Conservation (phyloP, 2,113 vertebrate genomes). For the Ochotona curzoniae region DNA sequence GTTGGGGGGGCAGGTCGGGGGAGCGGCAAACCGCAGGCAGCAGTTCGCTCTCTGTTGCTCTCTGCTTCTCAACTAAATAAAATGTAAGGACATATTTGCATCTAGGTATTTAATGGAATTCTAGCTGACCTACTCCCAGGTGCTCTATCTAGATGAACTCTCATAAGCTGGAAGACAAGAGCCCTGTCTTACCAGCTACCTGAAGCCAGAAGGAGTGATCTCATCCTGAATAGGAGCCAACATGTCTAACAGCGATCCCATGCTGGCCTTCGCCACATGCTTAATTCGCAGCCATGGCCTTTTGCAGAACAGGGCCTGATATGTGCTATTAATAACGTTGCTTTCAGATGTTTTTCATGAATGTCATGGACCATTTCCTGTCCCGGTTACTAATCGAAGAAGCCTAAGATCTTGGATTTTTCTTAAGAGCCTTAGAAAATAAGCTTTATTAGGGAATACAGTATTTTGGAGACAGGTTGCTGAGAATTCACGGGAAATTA, state of each 20-base stretch:
- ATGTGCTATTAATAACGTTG: neutral
- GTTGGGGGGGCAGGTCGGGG: too few species aligned
- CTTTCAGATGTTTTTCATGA: neutral
- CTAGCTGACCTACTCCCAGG: neutral
- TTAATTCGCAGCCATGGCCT: neutral
- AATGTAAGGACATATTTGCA: neutral
- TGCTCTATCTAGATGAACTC: neutral
- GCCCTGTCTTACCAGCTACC: neutral
- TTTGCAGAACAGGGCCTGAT: neutral
- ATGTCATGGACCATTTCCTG: neutral
- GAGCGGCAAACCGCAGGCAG: too few species aligned
- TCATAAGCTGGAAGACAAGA: neutral
- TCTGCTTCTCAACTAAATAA: too few species aligned
- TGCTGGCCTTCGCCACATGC: neutral
- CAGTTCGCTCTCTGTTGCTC: too few species aligned
- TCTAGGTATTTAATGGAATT: neutral
- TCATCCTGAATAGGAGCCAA: neutral
- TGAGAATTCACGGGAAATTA: neutral
- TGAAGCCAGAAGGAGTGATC: neutral
- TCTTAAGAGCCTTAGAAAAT: neutral
- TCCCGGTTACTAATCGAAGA: neutral
- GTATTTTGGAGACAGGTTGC: neutral
- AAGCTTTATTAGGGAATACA: neutral
- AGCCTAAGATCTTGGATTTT: constrained; percentile 21
- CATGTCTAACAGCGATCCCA: neutral